Evolutionary conservation across 2,113 vertebrate species (phyloP).

Genomic region (Panthera uncia): DNA sequence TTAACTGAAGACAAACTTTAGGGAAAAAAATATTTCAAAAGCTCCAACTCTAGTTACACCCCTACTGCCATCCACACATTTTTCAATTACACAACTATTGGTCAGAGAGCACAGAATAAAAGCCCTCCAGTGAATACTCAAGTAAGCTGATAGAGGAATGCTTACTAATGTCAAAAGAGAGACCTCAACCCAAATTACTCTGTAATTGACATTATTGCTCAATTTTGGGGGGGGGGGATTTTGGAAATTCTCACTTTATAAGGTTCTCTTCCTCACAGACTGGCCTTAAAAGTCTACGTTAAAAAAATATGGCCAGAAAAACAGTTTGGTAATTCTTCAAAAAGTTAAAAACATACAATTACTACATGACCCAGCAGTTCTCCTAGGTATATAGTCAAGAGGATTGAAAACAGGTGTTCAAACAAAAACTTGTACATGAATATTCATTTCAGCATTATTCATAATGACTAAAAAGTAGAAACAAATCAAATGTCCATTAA

Average conservation of each 20-base stretch:
- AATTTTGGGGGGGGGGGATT: fast-evolving
- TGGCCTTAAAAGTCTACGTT: neutral
- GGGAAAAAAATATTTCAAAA: neutral
- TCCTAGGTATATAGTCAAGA: neutral
- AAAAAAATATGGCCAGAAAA: slow-evolving; percentile 21
- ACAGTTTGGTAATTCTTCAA: neutral
- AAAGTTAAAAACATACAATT: slow-evolving; percentile 23
- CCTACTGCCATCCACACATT: neutral
- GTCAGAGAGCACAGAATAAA: neutral
- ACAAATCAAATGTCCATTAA: neutral
- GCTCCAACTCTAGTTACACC: neutral
- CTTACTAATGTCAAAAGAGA: slow-evolving; percentile 22
- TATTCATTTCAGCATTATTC: neutral
- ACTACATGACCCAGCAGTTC: neutral
- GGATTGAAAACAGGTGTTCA: neutral
- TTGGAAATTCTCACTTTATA: neutral
- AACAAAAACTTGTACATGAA: slow-evolving; percentile 24
- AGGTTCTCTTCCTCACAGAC: neutral
- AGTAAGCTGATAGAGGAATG: neutral
- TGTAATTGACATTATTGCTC: neutral
- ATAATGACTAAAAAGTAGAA: neutral
- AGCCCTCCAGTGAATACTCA: slow-evolving; percentile 1
- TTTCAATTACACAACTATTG: neutral
- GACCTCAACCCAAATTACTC: neutral
- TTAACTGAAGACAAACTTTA: slow-evolving; percentile 57